phyloP scores from a whole-genome alignment of 2,113 vertebrate species.

The Cichladusa arquata region DNA sequence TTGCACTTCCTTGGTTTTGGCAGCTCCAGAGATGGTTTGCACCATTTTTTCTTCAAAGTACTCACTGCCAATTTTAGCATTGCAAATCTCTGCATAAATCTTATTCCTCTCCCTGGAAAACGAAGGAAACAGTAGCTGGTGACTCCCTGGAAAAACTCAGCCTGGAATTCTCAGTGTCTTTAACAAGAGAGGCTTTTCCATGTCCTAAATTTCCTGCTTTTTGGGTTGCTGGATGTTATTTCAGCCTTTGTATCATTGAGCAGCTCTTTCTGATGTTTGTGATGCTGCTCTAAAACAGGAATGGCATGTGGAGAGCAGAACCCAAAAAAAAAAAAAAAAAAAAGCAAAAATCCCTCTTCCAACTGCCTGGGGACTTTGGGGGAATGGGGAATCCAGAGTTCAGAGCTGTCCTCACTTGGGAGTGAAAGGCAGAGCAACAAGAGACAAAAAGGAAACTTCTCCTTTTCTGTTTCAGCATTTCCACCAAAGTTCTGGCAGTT shows the following conservation, averaged over 20 bases:
- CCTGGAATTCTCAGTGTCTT: neutral
- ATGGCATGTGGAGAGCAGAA: neutral
- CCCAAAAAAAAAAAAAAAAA: neutral
- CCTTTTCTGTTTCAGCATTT: neutral
- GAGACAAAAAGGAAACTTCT: neutral
- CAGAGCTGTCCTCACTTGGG: neutral
- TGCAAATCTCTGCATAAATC: slow-evolving; percentile 77
- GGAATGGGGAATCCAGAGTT: neutral
- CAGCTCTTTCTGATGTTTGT: neutral
- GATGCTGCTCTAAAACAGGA: neutral
- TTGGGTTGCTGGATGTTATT: neutral
- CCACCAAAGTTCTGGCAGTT: neutral
- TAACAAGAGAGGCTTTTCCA: neutral
- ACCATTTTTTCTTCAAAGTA: slow-evolving; percentile 77
- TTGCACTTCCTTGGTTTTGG: slow-evolving; percentile 85
- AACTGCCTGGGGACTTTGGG: neutral
- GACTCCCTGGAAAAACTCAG: neutral
- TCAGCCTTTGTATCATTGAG: neutral
- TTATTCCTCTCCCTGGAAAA: slow-evolving; percentile 74
- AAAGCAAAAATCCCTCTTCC: neutral
- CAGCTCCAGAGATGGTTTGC: slow-evolving; percentile 83
- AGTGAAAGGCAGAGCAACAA: neutral
- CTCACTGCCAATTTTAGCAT: slow-evolving; percentile 73
- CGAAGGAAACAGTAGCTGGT: neutral
- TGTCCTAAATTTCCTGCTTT: neutral